Evolutionary conservation across 2,113 vertebrate genomes (phyloP).

Genomic region (Ophthalmolycus amberensis): DNA sequence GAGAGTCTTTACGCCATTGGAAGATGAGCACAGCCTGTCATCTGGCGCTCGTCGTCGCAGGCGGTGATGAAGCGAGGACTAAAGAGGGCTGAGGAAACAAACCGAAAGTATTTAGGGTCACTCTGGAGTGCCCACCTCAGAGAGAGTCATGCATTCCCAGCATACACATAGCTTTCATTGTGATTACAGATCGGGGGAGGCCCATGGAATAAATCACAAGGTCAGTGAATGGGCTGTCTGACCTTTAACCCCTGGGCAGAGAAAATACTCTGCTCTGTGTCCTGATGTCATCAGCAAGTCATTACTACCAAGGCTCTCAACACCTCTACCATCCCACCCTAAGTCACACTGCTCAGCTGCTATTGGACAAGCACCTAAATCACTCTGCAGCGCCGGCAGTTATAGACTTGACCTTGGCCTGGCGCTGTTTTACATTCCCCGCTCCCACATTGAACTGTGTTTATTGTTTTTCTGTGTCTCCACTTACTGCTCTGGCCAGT

Average conservation of each 20-base stretch:
- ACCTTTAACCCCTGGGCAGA: conserved; percentile 67
- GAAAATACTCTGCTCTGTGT: conserved; percentile 77
- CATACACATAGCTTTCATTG: conserved; percentile 73
- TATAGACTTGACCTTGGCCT: conserved; percentile 80
- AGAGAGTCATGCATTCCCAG: conserved; percentile 62
- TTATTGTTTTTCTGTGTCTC: conserved; percentile 61
- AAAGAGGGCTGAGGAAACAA: conserved; percentile 47
- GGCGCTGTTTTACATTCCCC: conserved; percentile 60
- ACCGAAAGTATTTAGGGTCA: conserved; percentile 31
- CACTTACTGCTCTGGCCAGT: conserved; percentile 25
- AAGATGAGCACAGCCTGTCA: conserved; percentile 46
- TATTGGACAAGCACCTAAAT: conserved; percentile 71
- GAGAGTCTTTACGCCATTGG: conserved; percentile 27
- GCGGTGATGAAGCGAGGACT: conserved; percentile 47
- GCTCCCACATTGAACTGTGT: conserved; percentile 64
- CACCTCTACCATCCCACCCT: conserved; percentile 69
- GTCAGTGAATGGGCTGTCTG: conserved; percentile 77
- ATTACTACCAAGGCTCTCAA: conserved; percentile 77
- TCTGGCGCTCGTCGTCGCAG: not conserved
- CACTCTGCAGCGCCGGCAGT: conserved; percentile 59
- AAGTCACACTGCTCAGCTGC: conserved; percentile 21
- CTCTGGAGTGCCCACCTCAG: conserved; percentile 48
- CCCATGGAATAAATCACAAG: conserved; percentile 78
- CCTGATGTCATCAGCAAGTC: conserved; percentile 80
- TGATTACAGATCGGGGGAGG: conserved; percentile 77